These are phyloP conservation scores for Seriola rivoliana DNA, from an alignment of 2,113 vertebrate species.

Conservation along the genomic window DNA sequence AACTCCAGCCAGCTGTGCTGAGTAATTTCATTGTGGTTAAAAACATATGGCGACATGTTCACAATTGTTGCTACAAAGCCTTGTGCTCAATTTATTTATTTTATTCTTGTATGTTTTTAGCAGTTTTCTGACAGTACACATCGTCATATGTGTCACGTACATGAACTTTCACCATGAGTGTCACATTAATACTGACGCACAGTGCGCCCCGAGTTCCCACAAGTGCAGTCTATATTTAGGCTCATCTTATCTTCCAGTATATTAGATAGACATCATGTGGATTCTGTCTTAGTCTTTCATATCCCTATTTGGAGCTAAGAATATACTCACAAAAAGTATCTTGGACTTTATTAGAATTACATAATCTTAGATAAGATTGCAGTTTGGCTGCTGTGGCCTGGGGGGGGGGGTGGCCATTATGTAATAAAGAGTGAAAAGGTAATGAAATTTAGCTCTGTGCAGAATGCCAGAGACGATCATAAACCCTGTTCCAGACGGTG, in stretches of 20 bases:
- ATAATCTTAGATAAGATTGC: slow-evolving; percentile 72
- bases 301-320: slow-evolving; percentile 59
- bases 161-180: slow-evolving; percentile 6
- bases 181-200: not conserved
- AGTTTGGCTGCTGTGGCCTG: slow-evolving; percentile 30
- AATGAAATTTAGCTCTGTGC: slow-evolving; percentile 71
- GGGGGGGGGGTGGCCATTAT: slow-evolving; percentile 67
- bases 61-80: not conserved
- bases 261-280: slow-evolving; percentile 49
- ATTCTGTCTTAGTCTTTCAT: slow-evolving; percentile 44
- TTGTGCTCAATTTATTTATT: not conserved
- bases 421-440: slow-evolving; percentile 66
- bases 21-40: slow-evolving; percentile 28
- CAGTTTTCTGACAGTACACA: not conserved
- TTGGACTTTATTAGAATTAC: slow-evolving; percentile 65
- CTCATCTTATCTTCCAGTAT: slow-evolving; percentile 17
- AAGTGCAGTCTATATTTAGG: slow-evolving; percentile 52
- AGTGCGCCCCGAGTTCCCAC: not conserved
- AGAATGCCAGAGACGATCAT: slow-evolving; percentile 69
- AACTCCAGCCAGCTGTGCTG: slow-evolving; percentile 55
- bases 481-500: slow-evolving; percentile 59
- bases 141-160: not conserved
- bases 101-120: not conserved
- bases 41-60: slow-evolving; percentile 25
- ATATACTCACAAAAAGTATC: slow-evolving; percentile 41